A percentile compares a stretch with the other conserved stretches of the same genome.
Conservation (phyloP, 1,140 invertebrate species). For the Lasaia peninsularis region DNA sequence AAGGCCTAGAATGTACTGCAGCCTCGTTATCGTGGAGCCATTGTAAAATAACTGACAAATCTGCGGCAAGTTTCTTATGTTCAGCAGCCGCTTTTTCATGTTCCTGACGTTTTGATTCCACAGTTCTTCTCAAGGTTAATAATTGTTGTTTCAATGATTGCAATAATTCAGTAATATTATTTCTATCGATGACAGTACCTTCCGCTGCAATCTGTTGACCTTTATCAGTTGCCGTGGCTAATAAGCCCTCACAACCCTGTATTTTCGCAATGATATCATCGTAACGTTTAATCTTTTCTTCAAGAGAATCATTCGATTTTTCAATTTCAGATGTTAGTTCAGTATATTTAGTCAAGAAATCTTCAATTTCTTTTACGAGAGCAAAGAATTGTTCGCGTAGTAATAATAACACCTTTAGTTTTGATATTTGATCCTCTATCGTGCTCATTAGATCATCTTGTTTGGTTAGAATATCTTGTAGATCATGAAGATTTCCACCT, state of each 20-base stretch:
- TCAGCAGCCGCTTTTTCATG: conserved; percentile 92
- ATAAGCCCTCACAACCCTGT: conserved; percentile 91
- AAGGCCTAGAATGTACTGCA: conserved; percentile 87
- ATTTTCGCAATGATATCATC: conserved; percentile 90
- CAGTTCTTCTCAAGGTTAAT: conserved; percentile 85
- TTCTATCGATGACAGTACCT: conserved; percentile 90
- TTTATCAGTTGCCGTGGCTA: conserved; percentile 92
- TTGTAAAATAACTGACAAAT: conserved; percentile 89
- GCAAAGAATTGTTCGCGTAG: conserved; percentile 92
- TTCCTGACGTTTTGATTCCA: conserved; percentile 91
- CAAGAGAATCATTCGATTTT: conserved; percentile 85
- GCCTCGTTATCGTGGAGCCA: conserved; percentile 92
- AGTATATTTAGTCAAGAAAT: conserved; percentile 91
- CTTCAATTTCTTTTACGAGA: conserved; percentile 90
- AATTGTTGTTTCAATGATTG: conserved; percentile 92
- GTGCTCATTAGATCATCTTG: conserved; percentile 90
- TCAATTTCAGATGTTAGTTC: conserved; percentile 91
- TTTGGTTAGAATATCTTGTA: conserved; percentile 87
- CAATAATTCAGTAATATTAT: conserved; percentile 91
- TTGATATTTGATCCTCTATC: conserved; percentile 90
- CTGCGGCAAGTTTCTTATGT: conserved; percentile 87
- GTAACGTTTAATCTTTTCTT: conserved; percentile 93
- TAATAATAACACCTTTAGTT: conserved; percentile 85
- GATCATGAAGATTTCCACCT: conserved; percentile 84
- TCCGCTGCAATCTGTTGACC: conserved; percentile 94